These are phyloP conservation scores for Acromyrmex charruanus DNA, from an alignment of 1,140 invertebrate genomes.

Conservation along the genomic window DNA sequence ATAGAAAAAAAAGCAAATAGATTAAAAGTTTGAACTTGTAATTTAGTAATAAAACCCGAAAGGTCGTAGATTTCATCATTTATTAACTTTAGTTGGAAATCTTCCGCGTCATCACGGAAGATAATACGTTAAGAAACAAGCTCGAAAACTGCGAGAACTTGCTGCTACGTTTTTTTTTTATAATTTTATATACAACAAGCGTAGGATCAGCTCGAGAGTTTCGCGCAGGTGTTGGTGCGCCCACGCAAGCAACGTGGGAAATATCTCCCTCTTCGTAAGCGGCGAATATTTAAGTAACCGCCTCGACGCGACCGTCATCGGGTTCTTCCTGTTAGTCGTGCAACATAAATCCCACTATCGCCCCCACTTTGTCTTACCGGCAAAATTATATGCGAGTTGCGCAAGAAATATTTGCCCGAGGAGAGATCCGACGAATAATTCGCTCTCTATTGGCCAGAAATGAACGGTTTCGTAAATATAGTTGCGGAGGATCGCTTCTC, in stretches of 20 bases:
- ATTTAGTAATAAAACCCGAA: background rate
- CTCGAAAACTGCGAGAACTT: background rate
- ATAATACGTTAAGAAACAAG: background rate
- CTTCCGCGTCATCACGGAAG: background rate
- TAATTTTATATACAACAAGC: background rate
- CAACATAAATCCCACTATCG: conserved; percentile 13
- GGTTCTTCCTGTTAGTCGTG: conserved; percentile 6
- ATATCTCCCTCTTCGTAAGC: conserved; percentile 28
- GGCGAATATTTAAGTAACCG: conserved; percentile 38
- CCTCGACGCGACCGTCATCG: background rate
- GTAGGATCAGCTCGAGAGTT: conserved; percentile 10
- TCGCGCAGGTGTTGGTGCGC: conserved; percentile 31
- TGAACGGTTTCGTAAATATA: conserved; percentile 43
- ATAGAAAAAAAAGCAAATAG: background rate
- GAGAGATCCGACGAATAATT: conserved; percentile 1
- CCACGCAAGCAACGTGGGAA: conserved; percentile 11
- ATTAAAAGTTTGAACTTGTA: background rate
- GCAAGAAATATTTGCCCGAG: conserved; percentile 1
- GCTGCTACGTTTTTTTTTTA: background rate
- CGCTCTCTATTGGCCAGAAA: conserved; percentile 15
- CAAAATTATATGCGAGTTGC: conserved; percentile 4
- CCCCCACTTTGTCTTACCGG: background rate
- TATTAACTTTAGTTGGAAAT: background rate
- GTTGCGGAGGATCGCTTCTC: background rate
- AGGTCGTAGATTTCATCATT: background rate